Base-by-base conservation (phyloP, 1,140 invertebrate species). In the Monochamus saltuarius region DNA sequence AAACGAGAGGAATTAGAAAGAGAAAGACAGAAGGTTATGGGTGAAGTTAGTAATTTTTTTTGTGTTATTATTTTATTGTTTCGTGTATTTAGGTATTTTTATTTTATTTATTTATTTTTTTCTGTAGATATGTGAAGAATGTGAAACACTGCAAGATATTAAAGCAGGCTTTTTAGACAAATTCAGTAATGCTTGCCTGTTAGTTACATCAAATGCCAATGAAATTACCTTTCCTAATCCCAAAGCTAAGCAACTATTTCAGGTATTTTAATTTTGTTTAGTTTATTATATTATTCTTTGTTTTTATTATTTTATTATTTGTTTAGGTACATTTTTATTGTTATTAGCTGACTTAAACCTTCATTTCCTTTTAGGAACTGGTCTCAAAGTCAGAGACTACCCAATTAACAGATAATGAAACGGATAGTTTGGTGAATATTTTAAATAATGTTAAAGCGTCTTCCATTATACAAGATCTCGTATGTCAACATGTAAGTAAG, bases 401-500 rank as follows among this genome's bases (percentile, higher is more conserved):
- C 45, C 59, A 67, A 35, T 56, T 73, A 29, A 70, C 66, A 13
- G 65, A 68, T 56, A 45, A 64, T 10, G 74, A 76, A 45, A 68
- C 70, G 13, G 73, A 73, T 61, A 64, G 61, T 62, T 59, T 76
- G 37, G 61, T 75, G 11, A 71, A 75, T 46, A 66, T 74, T 17
- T 64, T 76, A 22, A 75, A 75, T 59, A 66, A 45, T 46, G 66
- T 74, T 45, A 83, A 84, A 46, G 82, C 83, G 14, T 80, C 79
- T 57, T 81, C 82, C 7, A 76, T 81, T 2, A 81, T 86, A 62
- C 79, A 81, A 65, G 82, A 85, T 56, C 77, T 85, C 42, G 81
- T 85, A 13, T 82, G 84, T 64, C 80, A 84, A 75, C 85, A 87
- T 71, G 85, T 87, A 69, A 83, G 82, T 81, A 40, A 47, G 19